Evolutionary conservation across 2,797 vertebrate genomes (phyloP), one percentile per base, ranked within the genome.

Genomic region (Amblyopsis hoosieri): DNA sequence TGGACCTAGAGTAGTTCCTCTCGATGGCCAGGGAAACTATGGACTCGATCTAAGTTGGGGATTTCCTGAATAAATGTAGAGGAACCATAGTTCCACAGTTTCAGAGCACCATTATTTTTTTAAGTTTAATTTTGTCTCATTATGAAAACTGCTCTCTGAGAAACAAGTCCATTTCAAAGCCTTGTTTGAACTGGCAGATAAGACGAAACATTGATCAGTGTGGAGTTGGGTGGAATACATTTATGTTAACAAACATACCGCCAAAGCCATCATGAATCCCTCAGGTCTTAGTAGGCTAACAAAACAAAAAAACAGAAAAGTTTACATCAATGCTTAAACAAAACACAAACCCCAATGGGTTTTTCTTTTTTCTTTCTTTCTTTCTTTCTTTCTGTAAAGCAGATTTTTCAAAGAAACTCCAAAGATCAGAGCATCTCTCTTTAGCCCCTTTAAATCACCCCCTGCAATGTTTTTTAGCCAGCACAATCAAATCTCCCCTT

Each of bases 401-500:
- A 60, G 55, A 61, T 60, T 71, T 57, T 78, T 84, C 73, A 83
- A 79, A 69, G 55, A 75, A 81, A 60, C 59, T 76, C 70, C 67
- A 57, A 80, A 80, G 63, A 86, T 86, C 84, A 78, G 61, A 85
- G 72, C 57, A 65, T 75, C 63, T 78, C 69, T 80, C 60, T 78
- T 81, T 75, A 75, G 55, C 57, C 71, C 69, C 61, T 60, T 70
- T 80, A 79, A 80, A 75, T 72, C 66, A 69, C 74, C 67, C 76
- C 71, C 69, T 19, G 48, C 69, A 70, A 73, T 2, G 19, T 71
- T 71, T 76, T 67, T 75, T 75, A 66, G 62, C 19, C 63, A 82
- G 68, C 71, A 68, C 65, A 77, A 63, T 69, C 66, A 71, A 23
- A 77, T 56, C 67, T 60, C 62, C 48, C 70, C 45, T 68, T 58